Base-by-base conservation (phyloP, 2,113 vertebrate species). In the Varanus komodoensis region DNA sequence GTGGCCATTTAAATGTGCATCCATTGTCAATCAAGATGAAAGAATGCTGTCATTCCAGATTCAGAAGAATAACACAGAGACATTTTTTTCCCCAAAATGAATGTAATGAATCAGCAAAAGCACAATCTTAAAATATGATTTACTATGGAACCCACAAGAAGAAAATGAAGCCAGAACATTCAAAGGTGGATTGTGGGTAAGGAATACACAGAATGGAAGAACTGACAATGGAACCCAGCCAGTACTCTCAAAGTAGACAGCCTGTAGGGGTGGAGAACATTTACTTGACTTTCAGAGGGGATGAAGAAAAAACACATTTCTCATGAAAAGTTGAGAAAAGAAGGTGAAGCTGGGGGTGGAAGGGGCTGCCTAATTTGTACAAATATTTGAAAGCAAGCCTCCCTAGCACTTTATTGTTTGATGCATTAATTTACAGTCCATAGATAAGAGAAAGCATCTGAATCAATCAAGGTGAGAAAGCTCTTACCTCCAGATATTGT, bases 211-310 rank as follows among this genome's bases (percentile, higher is more conserved):
- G 32, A 86, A 32, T 74, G 34, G 75, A 48, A 48, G 38, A 29
- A n/a, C 14, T 27, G 84, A 85, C 29, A 78, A 38, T 48, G 11
- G 78, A 87, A 87, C 27, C 74, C n/a, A 87, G 21, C 27, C n/a
- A 14, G 64, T 78, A 67, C 12, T 87, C 86, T 74, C 86, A 78
- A 34, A 87, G 74, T 54, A 64, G 34, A 9, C 86, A 78, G 73
- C 34, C 61, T 14, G 61, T 3, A 19, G 61, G 9, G 61, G 61
- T 54, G 61, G 61, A 5, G 23, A 81, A 11, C 23, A 50, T 54
- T 27, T 50, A 54, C 9, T 54, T 44, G 38, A 44, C 38, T 44
- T 44, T 44, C 38, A 44, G 38, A 44, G 38, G 38, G 38, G 38
- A 44, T 44, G 38, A 44, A 44, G 38, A 44, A 44, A 44, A 44